Base-by-base conservation (phyloP, 2,797 vertebrate genomes). In the Anguilla pacifica region DNA sequence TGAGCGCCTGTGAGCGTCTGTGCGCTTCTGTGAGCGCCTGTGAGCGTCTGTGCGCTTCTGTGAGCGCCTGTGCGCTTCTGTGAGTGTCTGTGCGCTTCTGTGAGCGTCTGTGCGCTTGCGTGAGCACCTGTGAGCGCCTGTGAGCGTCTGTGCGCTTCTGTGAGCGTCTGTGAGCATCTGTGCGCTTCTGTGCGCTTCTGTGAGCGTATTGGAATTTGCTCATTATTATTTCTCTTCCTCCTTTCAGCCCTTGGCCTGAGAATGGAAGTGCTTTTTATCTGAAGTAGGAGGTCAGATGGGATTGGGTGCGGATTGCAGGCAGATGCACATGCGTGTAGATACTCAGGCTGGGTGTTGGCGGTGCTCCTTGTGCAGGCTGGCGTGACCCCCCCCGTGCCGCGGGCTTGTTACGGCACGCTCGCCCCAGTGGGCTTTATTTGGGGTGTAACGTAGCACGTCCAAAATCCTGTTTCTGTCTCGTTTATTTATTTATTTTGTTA, bases 401-500 rank as follows among this genome's bases (percentile, higher is more conserved):
- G n/a, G 72, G n/a, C 11, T 35, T 15, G 2, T 15, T 57, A 57
- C 22, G 6, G 77, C 7, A 2, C 4, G 17, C 3, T 91, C 89
- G 89, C 89, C 88, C 91, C 87, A 87, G 93, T 85, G 67, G 90
- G 86, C 92, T 92, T 88, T 88, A 89, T 95, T 94, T 92, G 90
- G 87, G 74, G 77, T 81, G 91, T 91, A 92, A 93, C 91, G 84
- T 89, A 0, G 88, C 67, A 55, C 91, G 85, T 91, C 90, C 88
- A 70, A 87, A 87, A 91, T 90, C 90, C 87, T 92, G 92, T 94
- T 90, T 84, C 88, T 84, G 89, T 92, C 88, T 28, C 86, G 89
- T 92, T 89, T 87, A 85, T 86, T 31, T 64, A 87, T 83, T 88
- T 86, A 81, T 51, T 55, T 88, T 85, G 74, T 90, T 57, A 91